Conservation (phyloP, 64 coral and sea anemone genomes). For the Dendrophyllia cribrosa region DNA sequence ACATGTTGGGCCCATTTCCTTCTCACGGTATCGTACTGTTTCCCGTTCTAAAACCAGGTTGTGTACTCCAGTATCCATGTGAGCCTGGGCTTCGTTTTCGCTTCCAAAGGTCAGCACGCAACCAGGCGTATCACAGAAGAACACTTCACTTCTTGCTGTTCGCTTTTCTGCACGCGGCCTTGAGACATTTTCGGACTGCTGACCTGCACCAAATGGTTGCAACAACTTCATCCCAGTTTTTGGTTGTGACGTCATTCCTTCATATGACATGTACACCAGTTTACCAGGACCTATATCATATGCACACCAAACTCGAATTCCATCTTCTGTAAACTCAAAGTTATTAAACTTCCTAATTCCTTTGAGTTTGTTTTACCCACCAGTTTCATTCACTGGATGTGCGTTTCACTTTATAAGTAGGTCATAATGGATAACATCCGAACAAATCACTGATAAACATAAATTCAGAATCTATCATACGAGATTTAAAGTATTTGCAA, state of each 20-base stretch:
- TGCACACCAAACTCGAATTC: not conserved
- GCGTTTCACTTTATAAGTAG: too few species aligned
- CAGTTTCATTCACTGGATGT: not conserved
- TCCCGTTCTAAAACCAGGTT: slow-evolving; percentile 4
- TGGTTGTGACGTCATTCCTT: not conserved
- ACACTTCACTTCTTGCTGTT: slow-evolving; percentile 9
- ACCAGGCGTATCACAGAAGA: not conserved
- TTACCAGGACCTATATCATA: not conserved
- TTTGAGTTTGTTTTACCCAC: not conserved
- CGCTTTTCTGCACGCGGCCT: not conserved
- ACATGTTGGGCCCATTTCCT: slow-evolving; percentile 21
- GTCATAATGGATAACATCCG: too few species aligned
- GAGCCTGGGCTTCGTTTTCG: slow-evolving; percentile 11
- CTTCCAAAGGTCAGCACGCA: slow-evolving; percentile 30
- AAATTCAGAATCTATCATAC: too few species aligned
- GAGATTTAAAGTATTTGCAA: too few species aligned
- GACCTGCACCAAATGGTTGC: not conserved
- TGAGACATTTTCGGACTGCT: not conserved
- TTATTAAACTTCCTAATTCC: slow-evolving; percentile 3
- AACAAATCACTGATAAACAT: too few species aligned
- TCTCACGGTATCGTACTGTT: slow-evolving; percentile 15
- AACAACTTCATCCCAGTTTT: not conserved
- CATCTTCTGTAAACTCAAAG: not conserved
- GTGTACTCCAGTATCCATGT: slow-evolving; percentile 40
- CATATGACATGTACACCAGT: not conserved